phyloP scores from a whole-genome alignment of 2,113 vertebrate species.

The Plecotus auritus region DNA sequence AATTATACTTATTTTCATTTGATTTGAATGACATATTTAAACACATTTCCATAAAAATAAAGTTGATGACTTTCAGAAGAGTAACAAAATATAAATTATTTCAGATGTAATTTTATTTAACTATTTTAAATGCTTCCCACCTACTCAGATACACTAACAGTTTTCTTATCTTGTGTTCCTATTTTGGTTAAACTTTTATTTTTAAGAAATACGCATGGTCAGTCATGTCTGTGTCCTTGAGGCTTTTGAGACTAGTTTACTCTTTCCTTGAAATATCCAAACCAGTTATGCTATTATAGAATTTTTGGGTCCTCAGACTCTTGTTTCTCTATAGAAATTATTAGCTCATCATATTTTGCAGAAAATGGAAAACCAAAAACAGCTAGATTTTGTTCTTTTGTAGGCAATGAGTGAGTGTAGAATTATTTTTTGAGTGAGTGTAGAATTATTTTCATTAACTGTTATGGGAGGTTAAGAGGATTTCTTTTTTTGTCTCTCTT shows the following conservation, averaged over 20 bases:
- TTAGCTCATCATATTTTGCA: background rate
- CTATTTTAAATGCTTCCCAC: background rate
- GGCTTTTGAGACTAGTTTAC: background rate
- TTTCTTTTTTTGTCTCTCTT: background rate
- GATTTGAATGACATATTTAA: background rate
- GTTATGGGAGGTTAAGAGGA: background rate
- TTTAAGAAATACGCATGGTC: background rate
- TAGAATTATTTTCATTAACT: slow-evolving; percentile 30
- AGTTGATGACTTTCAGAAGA: background rate
- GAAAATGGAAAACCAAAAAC: background rate
- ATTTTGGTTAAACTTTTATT: background rate
- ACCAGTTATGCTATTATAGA: background rate
- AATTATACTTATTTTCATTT: background rate
- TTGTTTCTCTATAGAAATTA: background rate
- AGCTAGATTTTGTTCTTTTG: background rate
- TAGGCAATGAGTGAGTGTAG: background rate
- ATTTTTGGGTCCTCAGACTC: background rate
- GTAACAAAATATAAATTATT: background rate
- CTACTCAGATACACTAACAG: background rate
- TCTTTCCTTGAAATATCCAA: background rate
- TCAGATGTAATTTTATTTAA: background rate
- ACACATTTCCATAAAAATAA: background rate
- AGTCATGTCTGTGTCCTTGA: background rate
- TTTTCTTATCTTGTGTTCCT: background rate
- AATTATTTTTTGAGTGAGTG: slow-evolving; percentile 7